A percentile compares a stretch with the other conserved stretches of the same genome.
Conservation (phyloP, 2,113 vertebrate genomes). For the Mionectes macconnelli region DNA sequence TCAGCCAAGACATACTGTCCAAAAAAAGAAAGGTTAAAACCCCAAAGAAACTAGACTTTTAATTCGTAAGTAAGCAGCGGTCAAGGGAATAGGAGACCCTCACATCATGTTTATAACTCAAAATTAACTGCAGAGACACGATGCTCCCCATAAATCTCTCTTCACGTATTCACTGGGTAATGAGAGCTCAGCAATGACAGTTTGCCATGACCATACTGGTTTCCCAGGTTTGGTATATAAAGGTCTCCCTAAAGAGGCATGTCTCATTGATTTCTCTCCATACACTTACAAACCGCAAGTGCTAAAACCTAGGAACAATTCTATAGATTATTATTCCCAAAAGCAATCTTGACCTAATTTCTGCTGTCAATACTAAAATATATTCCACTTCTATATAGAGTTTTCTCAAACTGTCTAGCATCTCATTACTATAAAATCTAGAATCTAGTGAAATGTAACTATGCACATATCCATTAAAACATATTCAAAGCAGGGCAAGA, state of each 20-base stretch:
- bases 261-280: not conserved
- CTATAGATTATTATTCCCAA: not conserved
- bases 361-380: not conserved
- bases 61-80: not conserved
- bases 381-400: not conserved
- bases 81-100: not conserved
- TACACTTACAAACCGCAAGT: not conserved
- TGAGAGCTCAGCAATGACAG: not conserved
- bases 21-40: not conserved
- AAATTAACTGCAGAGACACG: not conserved
- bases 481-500: not conserved
- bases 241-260: not conserved
- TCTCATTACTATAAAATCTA: not conserved
- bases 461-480: not conserved
- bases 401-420: not conserved
- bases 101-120: not conserved
- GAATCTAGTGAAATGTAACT: not conserved
- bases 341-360: not conserved
- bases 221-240: not conserved
- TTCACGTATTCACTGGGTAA: not conserved
- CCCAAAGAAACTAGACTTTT: not conserved
- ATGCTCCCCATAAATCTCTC: not conserved
- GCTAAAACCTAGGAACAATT: not conserved
- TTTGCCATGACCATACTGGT: not conserved
- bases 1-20: not conserved